These are phyloP conservation scores for Urocitellus parryii DNA, from an alignment of 2,113 vertebrate genomes.

Conservation along the genomic window DNA sequence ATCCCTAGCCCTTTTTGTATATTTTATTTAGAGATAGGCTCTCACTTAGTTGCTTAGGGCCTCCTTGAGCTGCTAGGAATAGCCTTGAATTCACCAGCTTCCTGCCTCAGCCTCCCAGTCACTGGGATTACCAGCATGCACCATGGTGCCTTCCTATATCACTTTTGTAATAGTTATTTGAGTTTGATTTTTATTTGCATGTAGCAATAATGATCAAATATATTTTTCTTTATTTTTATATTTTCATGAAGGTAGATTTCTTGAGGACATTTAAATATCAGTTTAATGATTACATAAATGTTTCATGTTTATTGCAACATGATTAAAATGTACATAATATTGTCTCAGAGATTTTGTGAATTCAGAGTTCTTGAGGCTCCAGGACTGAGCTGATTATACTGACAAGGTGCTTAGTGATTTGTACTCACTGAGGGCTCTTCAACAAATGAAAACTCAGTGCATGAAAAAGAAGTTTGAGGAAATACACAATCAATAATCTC, in stretches of 20 bases:
- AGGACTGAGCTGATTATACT: neutral
- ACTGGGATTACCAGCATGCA: too few species aligned
- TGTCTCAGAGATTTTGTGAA: neutral
- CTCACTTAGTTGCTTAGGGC: too few species aligned
- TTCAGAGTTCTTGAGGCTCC: neutral
- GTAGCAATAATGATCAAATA: neutral
- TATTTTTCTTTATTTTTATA: neutral
- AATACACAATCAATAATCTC: neutral
- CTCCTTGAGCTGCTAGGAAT: too few species aligned
- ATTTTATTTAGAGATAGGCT: too few species aligned
- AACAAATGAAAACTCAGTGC: neutral
- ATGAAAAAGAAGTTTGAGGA: constrained; percentile 33
- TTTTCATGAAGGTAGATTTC: neutral
- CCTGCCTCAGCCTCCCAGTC: too few species aligned
- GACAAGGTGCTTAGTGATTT: neutral
- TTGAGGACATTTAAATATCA: neutral
- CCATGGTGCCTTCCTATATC: neutral
- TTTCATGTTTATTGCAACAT: neutral
- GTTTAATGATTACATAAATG: neutral
- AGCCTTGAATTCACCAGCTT: too few species aligned
- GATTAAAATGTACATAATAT: neutral
- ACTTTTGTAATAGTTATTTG: neutral
- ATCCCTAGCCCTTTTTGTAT: too few species aligned
- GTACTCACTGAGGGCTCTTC: neutral
- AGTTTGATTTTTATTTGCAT: constrained; percentile 22